Conservation (phyloP, 2,888 invertebrate genomes). For the Dorcus parallelipipedus region DNA sequence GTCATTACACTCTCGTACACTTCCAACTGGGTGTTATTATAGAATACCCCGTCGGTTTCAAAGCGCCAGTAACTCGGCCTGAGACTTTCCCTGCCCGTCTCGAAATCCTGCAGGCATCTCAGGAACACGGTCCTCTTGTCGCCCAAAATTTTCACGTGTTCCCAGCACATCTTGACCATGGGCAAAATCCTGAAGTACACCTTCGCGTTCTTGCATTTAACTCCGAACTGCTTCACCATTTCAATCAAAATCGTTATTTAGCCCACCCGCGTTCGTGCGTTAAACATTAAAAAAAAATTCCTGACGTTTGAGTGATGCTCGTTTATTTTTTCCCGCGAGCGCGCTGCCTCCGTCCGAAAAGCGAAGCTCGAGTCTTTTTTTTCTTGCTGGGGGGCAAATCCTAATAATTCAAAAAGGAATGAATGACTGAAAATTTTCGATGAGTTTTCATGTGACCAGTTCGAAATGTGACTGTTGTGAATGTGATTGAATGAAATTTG, state of each 20-base stretch:
- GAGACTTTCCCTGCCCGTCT: conserved; percentile 22
- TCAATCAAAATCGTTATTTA: not conserved
- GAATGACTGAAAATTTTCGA: no score
- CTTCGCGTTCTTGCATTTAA: conserved; percentile 29
- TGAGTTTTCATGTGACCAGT: no score
- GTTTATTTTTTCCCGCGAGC: no score
- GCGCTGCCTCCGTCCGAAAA: no score
- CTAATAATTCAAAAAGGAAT: no score
- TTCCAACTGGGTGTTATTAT: conserved; percentile 40
- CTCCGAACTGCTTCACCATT: conserved; percentile 11
- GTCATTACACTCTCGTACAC: conserved; percentile 39
- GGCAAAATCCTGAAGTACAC: conserved; percentile 40
- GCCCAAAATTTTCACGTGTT: conserved; percentile 38
- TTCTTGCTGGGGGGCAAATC: no score
- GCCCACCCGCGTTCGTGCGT: not conserved
- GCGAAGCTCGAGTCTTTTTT: no score
- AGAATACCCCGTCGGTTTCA: conserved; percentile 44
- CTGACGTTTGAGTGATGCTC: not conserved
- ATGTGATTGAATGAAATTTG: no score
- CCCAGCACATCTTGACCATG: conserved; percentile 33
- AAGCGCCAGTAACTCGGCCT: conserved; percentile 46
- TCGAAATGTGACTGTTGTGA: no score
- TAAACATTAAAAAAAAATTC: not conserved
- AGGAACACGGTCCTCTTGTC: conserved; percentile 43
- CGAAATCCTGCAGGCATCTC: conserved; percentile 40